Base-by-base conservation (phyloP, 2,113 vertebrate genomes). In the Heterochromis multidens region DNA sequence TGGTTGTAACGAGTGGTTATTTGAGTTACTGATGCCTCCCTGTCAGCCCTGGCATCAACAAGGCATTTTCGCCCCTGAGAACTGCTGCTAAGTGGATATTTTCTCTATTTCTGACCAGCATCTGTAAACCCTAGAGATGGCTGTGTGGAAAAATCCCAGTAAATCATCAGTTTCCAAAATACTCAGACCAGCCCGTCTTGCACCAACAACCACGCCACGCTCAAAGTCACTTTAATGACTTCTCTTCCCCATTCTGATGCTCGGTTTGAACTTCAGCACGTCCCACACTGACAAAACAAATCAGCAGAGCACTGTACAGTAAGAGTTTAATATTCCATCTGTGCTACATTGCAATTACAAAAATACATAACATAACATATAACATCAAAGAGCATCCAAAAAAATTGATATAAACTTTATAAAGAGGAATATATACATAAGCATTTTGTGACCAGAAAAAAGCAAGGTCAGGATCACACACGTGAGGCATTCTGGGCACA, bases 401-500 rank as follows among this genome's bases (percentile, higher is more conserved):
- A 87, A 81, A 79, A 33, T 40, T 76, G 17, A 81, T 91, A 89
- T 14, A 91, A 85, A 89, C 61, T 82, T 80, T 92, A 83, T 77
- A 89, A 85, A 92, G 83, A 89, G n/a, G 63, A 82, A 46, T 86
- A 58, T 78, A 81, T 85, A 91, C 81, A 90, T 63, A 61, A 80
- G 61, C 14, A 85, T 81, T 76, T 65, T n/a, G 58, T 92, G 84
- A 82, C 77, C 76, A 80, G 88, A 80, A 83, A 87, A 87, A 78
- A 92, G 35, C 29, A 84, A 84, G 79, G 40, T 88, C 35, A 84
- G 85, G 74, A 79, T 82, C 65, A 89, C 46, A 77, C 54, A 33
- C 60, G n/a, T 87, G 89, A 95, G 89, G 92, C 87, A 92, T 88
- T 94, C 46, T 77, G 87, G 86, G 83, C 78, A 91, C 52, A 88